These are phyloP conservation scores for Alentia gelatinosa DNA, from an alignment of 2,888 invertebrate genomes.

Conservation along the genomic window DNA sequence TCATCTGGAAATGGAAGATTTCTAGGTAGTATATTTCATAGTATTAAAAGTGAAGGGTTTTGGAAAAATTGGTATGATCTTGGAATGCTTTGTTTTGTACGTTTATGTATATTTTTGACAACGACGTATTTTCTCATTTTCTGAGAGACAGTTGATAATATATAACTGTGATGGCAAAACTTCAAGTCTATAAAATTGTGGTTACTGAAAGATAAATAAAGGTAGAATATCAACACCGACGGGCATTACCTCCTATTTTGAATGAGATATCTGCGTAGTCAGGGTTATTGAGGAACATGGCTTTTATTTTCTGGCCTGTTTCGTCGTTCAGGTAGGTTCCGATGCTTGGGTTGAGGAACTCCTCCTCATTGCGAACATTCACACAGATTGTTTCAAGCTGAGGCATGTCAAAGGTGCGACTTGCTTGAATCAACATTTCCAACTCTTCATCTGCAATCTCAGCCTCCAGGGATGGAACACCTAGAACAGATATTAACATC, in stretches of 20 bases:
- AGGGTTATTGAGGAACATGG: constrained; percentile 72
- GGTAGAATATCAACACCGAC: too few species aligned
- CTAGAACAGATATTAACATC: constrained; percentile 62
- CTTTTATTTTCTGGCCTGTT: constrained; percentile 73
- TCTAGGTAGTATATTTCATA: background rate
- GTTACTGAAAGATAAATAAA: too few species aligned
- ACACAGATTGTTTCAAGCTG: constrained; percentile 74
- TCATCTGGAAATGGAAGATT: constrained; percentile 65
- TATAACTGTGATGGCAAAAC: too few species aligned
- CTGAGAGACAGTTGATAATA: too few species aligned
- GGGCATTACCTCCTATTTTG: constrained; percentile 73
- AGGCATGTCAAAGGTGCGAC: constrained; percentile 70
- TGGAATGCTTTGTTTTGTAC: too few species aligned
- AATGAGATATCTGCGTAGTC: constrained; percentile 73
- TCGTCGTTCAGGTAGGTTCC: constrained; percentile 77
- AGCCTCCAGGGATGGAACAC: constrained; percentile 71
- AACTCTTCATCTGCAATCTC: constrained; percentile 64
- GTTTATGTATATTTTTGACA: too few species aligned
- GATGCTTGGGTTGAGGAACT: constrained; percentile 78
- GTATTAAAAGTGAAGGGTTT: too few species aligned
- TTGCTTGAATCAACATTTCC: constrained; percentile 68
- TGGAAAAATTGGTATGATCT: too few species aligned
- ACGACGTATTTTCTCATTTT: too few species aligned
- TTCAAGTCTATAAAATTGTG: too few species aligned
- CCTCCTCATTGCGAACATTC: constrained; percentile 73